Conservation (phyloP, 2,888 invertebrate species). For the Pollenia labialis region DNA sequence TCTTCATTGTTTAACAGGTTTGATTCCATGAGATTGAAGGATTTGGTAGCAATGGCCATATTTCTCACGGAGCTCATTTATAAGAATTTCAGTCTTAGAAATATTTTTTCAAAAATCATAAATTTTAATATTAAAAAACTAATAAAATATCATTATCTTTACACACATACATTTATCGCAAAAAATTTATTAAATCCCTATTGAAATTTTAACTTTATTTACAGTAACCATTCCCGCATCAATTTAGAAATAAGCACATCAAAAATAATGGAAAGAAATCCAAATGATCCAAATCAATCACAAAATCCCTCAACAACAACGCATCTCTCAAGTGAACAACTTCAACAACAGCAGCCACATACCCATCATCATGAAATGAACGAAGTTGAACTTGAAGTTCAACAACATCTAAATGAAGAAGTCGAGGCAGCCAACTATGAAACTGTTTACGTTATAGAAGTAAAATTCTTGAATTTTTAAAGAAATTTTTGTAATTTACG, state of each 20-base stretch:
- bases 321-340: conserved; percentile 57
- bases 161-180: no score
- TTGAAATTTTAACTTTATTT: no score
- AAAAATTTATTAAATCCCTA: no score
- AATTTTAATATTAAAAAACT: no score
- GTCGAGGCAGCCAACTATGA: conserved; percentile 67
- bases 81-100: no score
- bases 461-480: conserved; percentile 8
- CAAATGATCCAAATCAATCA: conserved; percentile 56
- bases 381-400: conserved; percentile 67
- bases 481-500: neutral
- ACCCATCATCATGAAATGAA: conserved; percentile 69
- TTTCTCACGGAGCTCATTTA: no score
- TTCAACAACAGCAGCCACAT: conserved; percentile 44
- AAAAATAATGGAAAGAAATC: conserved; percentile 67
- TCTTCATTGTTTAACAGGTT: no score
- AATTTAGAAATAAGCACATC: neutral
- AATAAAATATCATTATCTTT: no score
- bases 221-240: no score
- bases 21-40: no score
- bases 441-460: conserved; percentile 71
- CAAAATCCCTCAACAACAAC: conserved; percentile 69
- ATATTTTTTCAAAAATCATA: no score
- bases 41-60: no score
- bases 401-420: conserved; percentile 70